Conservation (phyloP, 2,113 vertebrate genomes). For the Pangasianodon hypophthalmus region DNA sequence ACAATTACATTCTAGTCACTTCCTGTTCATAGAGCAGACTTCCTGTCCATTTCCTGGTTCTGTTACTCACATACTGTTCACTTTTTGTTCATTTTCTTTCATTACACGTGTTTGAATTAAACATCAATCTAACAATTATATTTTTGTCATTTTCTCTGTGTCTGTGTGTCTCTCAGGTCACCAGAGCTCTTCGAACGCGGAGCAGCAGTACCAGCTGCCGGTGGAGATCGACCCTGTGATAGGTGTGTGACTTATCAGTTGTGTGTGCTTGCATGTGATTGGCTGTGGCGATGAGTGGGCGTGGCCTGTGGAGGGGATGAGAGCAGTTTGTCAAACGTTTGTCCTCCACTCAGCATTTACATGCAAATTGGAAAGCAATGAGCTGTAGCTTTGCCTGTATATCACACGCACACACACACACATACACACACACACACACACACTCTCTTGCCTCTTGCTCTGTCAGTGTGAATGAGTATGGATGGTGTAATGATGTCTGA, state of each 20-base stretch:
- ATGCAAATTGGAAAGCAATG: slow-evolving; percentile 99
- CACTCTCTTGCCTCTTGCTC: slow-evolving; percentile 60
- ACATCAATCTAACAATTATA: not conserved
- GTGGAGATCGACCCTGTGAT: slow-evolving; percentile 99
- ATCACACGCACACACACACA: slow-evolving; percentile 85
- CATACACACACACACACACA: slow-evolving; percentile 76
- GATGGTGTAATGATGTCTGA: slow-evolving; percentile 99
- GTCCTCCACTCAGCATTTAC: slow-evolving; percentile 98
- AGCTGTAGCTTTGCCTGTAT: slow-evolving; percentile 97
- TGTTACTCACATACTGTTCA: not conserved
- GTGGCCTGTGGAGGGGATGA: slow-evolving; percentile 68
- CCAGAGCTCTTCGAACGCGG: slow-evolving; percentile 90
- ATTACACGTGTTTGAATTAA: not conserved
- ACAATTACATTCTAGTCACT: not conserved
- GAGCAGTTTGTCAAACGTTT: slow-evolving; percentile 86
- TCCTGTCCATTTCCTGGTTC: not conserved
- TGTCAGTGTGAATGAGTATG: slow-evolving; percentile 99
- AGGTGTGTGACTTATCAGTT: slow-evolving; percentile 83
- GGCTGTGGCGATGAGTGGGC: slow-evolving; percentile 30
- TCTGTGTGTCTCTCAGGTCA: slow-evolving; percentile 81
- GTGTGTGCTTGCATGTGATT: slow-evolving; percentile 64
- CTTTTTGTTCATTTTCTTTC: not conserved
- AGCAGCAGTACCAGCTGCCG: slow-evolving; percentile 98
- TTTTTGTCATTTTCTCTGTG: slow-evolving; percentile 63
- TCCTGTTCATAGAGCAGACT: not conserved